Conservation (phyloP, 2,113 vertebrate species). For the Dermatemys mawii region DNA sequence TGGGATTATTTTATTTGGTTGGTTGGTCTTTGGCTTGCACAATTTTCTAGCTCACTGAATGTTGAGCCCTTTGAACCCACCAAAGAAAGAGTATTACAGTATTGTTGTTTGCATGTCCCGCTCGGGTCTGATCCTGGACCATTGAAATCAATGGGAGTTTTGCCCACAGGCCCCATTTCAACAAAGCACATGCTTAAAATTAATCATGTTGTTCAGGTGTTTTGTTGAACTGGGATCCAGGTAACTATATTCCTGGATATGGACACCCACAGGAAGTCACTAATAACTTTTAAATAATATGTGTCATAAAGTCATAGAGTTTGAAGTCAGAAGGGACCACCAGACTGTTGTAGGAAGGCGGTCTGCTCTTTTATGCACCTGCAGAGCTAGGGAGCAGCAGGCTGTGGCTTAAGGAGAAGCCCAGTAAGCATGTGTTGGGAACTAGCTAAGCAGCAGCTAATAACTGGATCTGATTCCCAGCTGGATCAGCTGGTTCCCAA, state of each 20-base stretch:
- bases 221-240: not conserved
- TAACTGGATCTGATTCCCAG: not conserved
- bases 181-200: not conserved
- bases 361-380: not conserved
- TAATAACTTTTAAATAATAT: not conserved
- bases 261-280: not conserved
- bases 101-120: not conserved
- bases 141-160: not conserved
- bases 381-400: not conserved
- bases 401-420: not conserved
- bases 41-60: not conserved
- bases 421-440: not conserved
- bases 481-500: not conserved
- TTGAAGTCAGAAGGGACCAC: not conserved
- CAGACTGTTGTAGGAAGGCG: no score
- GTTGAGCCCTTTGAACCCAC: not conserved
- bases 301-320: not conserved
- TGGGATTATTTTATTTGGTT: not conserved
- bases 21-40: not conserved
- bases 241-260: not conserved
- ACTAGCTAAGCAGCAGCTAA: not conserved
- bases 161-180: not conserved
- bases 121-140: not conserved
- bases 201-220: not conserved
- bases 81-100: not conserved